Conservation (phyloP, 2,888 invertebrate genomes). For the Eumerus sabulonum region DNA sequence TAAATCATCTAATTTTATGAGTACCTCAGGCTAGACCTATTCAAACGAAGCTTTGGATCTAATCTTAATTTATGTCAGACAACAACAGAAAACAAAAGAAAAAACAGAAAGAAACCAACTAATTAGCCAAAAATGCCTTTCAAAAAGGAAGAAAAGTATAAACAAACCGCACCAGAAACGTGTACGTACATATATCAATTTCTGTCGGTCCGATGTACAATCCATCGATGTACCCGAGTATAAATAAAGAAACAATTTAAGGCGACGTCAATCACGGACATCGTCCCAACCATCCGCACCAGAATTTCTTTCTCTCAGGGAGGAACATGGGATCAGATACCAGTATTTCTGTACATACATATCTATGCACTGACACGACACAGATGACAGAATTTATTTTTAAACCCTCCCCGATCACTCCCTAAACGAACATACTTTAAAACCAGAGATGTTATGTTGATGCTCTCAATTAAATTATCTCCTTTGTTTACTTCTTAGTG, state of each 20-base stretch:
- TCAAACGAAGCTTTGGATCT: too few species aligned
- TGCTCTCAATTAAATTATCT: too few species aligned
- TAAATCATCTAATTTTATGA: too few species aligned
- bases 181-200: too few species aligned
- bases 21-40: too few species aligned
- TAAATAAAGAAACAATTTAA: conserved; percentile 17
- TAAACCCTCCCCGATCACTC: conserved; percentile 7
- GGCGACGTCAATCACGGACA: conserved; percentile 50
- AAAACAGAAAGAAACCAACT: too few species aligned
- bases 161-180: too few species aligned
- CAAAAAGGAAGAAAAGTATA: too few species aligned
- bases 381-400: conserved; percentile 61
- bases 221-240: neutral
- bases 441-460: conserved; percentile 18
- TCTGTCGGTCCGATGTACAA: too few species aligned
- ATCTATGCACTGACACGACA: conserved; percentile 50
- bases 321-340: conserved; percentile 47
- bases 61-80: too few species aligned
- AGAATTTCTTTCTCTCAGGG: neutral
- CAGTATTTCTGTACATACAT: neutral
- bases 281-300: neutral
- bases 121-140: too few species aligned
- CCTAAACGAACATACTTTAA: neutral
- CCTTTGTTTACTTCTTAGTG: conserved; percentile 3
- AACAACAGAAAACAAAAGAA: too few species aligned